phyloP scores from a whole-genome alignment of 2,113 vertebrate species.

The Phaethon lepturus region DNA sequence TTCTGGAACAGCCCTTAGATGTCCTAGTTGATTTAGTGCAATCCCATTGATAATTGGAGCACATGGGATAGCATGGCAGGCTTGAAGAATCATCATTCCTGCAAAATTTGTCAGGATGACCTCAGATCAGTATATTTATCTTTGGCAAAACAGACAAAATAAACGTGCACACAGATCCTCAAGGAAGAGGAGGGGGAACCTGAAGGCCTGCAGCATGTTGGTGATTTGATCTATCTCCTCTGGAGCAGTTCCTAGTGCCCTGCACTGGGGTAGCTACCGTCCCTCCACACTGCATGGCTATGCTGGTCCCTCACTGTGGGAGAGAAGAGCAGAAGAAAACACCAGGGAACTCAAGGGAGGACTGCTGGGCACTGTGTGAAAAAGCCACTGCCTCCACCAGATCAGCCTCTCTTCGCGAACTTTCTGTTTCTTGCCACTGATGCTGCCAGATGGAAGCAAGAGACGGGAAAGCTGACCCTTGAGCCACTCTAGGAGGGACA shows the following conservation, averaged over 20 bases:
- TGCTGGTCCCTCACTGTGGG: not conserved
- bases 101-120: slow-evolving; percentile 70
- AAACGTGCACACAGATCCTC: slow-evolving; percentile 20
- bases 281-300: not conserved
- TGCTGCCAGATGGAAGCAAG: not conserved
- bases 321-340: not conserved
- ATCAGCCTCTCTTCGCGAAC: not conserved
- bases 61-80: slow-evolving; percentile 9
- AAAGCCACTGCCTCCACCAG: not conserved
- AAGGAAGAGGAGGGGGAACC: not conserved
- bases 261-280: not conserved
- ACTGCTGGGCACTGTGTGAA: not conserved
- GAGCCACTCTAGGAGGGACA: not conserved
- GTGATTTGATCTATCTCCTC: not conserved
- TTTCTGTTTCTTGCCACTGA: not conserved
- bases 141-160: slow-evolving; percentile 63
- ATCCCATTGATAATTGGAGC: slow-evolving; percentile 40
- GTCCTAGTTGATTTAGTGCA: slow-evolving; percentile 61
- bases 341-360: not conserved
- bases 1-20: slow-evolving; percentile 17
- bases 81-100: slow-evolving; percentile 45
- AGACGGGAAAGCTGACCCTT: not conserved
- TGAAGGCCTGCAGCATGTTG: not conserved
- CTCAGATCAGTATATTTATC: slow-evolving; percentile 62
- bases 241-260: not conserved